Evolutionary conservation across 2,888 invertebrate genomes (phyloP).

Genomic region (Lasioglossum calceatum): DNA sequence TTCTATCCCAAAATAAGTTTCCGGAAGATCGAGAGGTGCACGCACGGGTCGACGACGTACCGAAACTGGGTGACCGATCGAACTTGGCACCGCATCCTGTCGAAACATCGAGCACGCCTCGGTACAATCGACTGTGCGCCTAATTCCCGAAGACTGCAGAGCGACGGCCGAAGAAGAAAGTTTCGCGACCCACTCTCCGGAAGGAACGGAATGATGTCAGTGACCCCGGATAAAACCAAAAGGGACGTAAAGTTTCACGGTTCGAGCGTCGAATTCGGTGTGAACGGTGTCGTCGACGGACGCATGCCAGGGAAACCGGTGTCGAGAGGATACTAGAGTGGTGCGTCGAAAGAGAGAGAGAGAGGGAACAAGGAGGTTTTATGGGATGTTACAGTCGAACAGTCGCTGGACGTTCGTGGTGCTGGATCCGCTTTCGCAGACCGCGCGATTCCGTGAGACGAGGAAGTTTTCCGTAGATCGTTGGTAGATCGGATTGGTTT

Average conservation of each 20-base stretch:
- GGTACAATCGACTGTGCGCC: background rate
- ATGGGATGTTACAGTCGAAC: background rate
- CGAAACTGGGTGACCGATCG: slow-evolving; percentile 55
- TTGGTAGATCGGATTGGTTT: background rate
- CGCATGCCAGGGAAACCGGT: background rate
- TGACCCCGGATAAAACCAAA: background rate
- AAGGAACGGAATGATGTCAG: background rate
- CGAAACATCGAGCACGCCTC: background rate
- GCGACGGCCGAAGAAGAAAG: background rate
- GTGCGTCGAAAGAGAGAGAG: background rate
- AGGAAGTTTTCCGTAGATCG: background rate
- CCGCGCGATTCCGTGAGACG: background rate
- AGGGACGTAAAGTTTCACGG: background rate
- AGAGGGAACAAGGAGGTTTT: background rate
- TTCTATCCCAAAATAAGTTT: background rate
- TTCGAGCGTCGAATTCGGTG: background rate
- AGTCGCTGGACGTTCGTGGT: background rate
- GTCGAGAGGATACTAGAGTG: background rate
- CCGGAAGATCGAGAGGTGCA: slow-evolving; percentile 23
- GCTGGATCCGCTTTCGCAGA: background rate
- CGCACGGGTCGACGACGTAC: background rate
- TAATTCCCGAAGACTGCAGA: background rate
- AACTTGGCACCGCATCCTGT: slow-evolving; percentile 53
- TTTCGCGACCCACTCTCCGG: background rate
- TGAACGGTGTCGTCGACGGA: background rate